Conservation (phyloP, 1,140 invertebrate species). For the Pollicipes pollicipes region DNA sequence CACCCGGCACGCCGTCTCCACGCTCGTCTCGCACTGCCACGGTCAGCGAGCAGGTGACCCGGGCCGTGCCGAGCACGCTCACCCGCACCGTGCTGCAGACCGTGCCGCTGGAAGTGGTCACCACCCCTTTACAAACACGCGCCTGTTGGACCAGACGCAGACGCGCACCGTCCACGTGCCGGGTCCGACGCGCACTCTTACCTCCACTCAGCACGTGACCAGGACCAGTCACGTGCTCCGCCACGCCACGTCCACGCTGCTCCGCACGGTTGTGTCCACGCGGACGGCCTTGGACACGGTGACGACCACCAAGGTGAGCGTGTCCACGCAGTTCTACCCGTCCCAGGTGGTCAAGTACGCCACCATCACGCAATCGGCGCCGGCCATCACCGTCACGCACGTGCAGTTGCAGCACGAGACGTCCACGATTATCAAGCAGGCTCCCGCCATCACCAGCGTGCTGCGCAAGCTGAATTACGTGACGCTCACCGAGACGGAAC, state of each 20-base stretch:
- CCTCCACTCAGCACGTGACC: constrained; percentile 23
- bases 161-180: constrained; percentile 20
- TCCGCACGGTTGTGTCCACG: not conserved
- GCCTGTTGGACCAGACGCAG: constrained; percentile 22
- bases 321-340: not conserved
- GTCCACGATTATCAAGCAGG: constrained; percentile 68
- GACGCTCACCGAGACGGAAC: not conserved
- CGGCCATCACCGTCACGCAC: constrained; percentile 29
- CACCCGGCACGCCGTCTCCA: constrained; percentile 63
- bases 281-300: not conserved
- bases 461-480: constrained; percentile 33
- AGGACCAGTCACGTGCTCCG: constrained; percentile 18
- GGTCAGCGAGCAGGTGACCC: not conserved
- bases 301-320: not conserved
- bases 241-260: not conserved
- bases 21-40: constrained; percentile 36
- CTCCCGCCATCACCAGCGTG: constrained; percentile 52
- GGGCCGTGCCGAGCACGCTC: not conserved
- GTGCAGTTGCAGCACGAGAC: constrained; percentile 47
- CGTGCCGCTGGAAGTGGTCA: constrained; percentile 31
- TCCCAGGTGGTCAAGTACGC: not conserved
- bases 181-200: constrained; percentile 20
- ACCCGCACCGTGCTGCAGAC: not conserved
- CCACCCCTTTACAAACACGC: constrained; percentile 51
- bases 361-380: not conserved